Evolutionary conservation across 2,113 vertebrate genomes (phyloP), one percentile per base, ranked within the genome.

Genomic region (Nymphicus hollandicus): DNA sequence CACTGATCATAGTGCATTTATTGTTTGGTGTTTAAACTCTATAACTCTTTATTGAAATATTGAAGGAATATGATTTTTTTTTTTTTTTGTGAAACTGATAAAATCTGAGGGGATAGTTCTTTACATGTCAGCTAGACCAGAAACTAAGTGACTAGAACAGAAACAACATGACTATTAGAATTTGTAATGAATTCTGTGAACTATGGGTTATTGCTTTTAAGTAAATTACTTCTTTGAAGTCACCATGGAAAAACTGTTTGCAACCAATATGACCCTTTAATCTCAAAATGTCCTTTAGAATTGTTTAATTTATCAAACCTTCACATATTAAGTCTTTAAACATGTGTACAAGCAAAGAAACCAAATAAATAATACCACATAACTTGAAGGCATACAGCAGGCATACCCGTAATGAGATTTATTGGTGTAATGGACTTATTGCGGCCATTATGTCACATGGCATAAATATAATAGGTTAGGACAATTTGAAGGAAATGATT

Each of bases 401-500:
- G 31, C 68, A 82, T 39, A 78, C 19, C 8, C 44, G 33, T 86
- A 89, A 91, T 46, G 35, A 89, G 53, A 77, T 89, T 89, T 70
- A 52, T 80, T 86, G 4, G 1, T 68, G 43, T 70, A 83, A 86
- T 65, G n/a, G 71, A 44, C n/a, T 92, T 80, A 89, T 44, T 95
- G 86, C 73, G 50, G 60, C 58, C 23, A 50, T 89, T 81, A 73
- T 73, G 63, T 74, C 50, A 92, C 65, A 65, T 70, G 86, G 46
- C 35, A 47, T 70, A 88, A 89, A 82, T 33, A 58, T 52, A 92
- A 93, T 69, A 81, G 6, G 9, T 80, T 76, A 85, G 50, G 39
- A 83, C n/a, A 87, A 72, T 92, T 81, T 63, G 25, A 96, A 92
- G 80, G 92, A 91, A 94, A 92, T 89, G 0, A 73, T 92, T 74